Base-by-base conservation (phyloP, 2,888 invertebrate species). In the Psylliodes chrysocephalus region DNA sequence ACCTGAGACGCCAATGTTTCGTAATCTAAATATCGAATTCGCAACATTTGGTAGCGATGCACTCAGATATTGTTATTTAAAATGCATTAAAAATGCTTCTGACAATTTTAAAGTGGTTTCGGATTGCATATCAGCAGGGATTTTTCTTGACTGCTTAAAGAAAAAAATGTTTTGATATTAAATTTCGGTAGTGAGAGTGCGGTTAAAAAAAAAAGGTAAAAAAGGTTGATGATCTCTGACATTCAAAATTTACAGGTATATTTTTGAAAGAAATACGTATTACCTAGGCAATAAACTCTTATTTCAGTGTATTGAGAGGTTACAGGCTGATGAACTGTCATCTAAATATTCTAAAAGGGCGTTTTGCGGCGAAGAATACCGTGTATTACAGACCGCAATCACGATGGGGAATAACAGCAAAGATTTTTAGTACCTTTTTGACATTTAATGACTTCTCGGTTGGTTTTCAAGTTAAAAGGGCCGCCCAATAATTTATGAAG, bases 61-160 rank as follows among this genome's bases (percentile, higher is more conserved):
- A 30, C 44, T 51, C 47, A 61, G 47, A 52, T 52, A 30, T 44
- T 42, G 35, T 71, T 67, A 71, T 60, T 69, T 73, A 73, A 68
- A 72, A 71, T 71, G 70, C 74, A 75, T 73, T 75, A 67, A 62
- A 57, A 74, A 75, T 76, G 73, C 73, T 75, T 74, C 40, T 74
- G 76, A 74, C 75, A 75, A 73, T 73, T 74, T 71, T 63, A 64
- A 53, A 15, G 40, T 25, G 25, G 38, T 22, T 7, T 60, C 33
- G 25, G 15, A 44, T 60, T 60, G 44, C 60, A 40, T 44, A 25
- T 8, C 35, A 52, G 44, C 10, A 18, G 3, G 14, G 33, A 33
- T 53, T 53, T 53, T 40, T 53, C 14, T 4, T 14, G 15, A 3
- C 38, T 5, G 4, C 12, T 2, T 3, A 8, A 38, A 38, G 19